Evolutionary conservation across 2,113 vertebrate genomes (phyloP).

Genomic region (Dinomys branickii): DNA sequence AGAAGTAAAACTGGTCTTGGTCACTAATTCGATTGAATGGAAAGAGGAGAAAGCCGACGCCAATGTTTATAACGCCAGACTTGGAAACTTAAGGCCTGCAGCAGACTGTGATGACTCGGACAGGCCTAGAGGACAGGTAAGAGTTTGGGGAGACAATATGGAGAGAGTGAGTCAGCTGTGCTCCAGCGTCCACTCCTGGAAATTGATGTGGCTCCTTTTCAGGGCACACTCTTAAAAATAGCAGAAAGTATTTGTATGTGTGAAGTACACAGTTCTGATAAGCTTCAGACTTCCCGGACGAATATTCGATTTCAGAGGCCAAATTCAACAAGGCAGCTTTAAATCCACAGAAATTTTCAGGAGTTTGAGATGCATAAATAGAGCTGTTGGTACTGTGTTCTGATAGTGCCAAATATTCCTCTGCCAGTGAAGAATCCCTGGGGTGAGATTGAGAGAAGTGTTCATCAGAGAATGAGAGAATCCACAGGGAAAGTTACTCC

Average conservation of each 20-base stretch:
- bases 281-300: neutral
- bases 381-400: neutral
- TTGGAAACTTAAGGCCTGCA: neutral
- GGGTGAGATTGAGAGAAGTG: neutral
- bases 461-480: neutral
- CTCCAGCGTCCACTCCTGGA: neutral
- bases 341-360: neutral
- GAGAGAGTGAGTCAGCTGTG: neutral
- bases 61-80: neutral
- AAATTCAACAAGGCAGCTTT: neutral
- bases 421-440: neutral
- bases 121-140: neutral
- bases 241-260: neutral
- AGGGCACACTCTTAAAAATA: neutral
- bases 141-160: neutral
- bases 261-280: neutral
- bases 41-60: neutral
- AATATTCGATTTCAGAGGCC: constrained; percentile 36
- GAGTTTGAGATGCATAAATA: neutral
- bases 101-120: neutral
- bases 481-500: neutral
- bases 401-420: neutral
- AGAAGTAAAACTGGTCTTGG: neutral
- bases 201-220: neutral
- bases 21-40: neutral